phyloP scores from a whole-genome alignment of 2,888 invertebrate species.

The Ashinkailepas kermadecensis region DNA sequence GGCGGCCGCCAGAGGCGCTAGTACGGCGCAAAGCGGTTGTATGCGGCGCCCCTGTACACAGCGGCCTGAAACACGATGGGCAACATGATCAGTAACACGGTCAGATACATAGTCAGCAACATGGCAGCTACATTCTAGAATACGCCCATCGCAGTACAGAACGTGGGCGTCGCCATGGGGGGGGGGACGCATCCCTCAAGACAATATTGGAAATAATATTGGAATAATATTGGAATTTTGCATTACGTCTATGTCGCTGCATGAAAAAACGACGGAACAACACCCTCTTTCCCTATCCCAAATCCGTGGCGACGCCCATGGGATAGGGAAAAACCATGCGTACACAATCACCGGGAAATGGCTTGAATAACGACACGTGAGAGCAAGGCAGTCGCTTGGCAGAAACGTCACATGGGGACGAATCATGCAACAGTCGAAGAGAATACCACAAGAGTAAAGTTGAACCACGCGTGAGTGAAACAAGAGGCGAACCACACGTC shows the following conservation, averaged over 20 bases:
- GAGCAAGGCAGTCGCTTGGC: no score
- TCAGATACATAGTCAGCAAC: background rate
- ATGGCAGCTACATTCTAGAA: background rate
- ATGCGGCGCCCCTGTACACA: background rate
- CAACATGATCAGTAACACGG: background rate
- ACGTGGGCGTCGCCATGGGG: background rate
- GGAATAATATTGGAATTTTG: background rate
- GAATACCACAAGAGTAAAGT: no score
- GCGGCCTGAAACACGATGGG: background rate
- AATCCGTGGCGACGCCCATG: no score
- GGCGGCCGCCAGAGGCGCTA: constrained; percentile 23
- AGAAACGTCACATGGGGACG: no score
- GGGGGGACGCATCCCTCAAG: background rate
- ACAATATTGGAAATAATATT: background rate
- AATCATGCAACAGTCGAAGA: no score
- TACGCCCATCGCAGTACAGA: background rate
- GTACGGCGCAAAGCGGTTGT: constrained; percentile 19
- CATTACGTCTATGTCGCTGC: background rate
- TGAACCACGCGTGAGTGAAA: no score
- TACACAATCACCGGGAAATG: no score
- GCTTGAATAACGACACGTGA: no score
- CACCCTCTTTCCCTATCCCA: no score
- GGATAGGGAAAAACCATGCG: no score
- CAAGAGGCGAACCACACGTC: no score
- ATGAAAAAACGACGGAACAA: no score